phyloP scores from a whole-genome alignment of 1,140 invertebrate genomes.

The Panagrolaimus sp. region DNA sequence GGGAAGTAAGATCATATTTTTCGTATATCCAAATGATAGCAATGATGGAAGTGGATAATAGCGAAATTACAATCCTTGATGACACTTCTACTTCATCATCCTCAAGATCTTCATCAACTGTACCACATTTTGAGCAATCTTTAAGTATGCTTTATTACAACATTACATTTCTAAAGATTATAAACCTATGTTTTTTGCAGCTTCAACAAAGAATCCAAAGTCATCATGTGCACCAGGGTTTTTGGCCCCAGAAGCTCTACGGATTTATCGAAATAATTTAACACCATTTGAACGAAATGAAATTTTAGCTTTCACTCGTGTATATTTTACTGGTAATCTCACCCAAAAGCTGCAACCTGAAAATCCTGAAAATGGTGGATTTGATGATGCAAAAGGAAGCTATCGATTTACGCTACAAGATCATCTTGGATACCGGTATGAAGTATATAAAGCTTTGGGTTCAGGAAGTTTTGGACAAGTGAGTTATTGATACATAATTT shows the following conservation, averaged over 20 bases:
- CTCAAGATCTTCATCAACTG: too few relatives aligned
- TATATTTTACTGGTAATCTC: constrained; percentile 2
- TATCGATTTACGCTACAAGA: neutral
- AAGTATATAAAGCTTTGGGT: neutral
- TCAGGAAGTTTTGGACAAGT: constrained; percentile 1
- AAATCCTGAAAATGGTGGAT: neutral
- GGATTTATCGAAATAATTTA: neutral
- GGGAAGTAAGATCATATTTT: too few relatives aligned
- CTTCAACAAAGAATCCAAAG: too few relatives aligned
- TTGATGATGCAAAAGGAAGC: constrained; percentile 1
- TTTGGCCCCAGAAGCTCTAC: neutral
- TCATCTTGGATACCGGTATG: constrained; percentile 1
- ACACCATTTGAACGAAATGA: neutral
- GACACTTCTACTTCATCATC: too few relatives aligned
- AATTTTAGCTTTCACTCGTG: neutral
- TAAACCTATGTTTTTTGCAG: too few relatives aligned
- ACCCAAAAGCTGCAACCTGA: neutral
- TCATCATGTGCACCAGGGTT: too few relatives aligned
- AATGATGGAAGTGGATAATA: too few relatives aligned
- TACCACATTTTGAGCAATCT: too few relatives aligned
- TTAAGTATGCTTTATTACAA: too few relatives aligned
- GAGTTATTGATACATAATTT: neutral
- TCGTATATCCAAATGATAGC: too few relatives aligned
- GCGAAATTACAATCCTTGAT: too few relatives aligned
- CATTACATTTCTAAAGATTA: too few relatives aligned